phyloP scores from a whole-genome alignment of 2,797 vertebrate genomes.

The Melanotaenia pygmaea region DNA sequence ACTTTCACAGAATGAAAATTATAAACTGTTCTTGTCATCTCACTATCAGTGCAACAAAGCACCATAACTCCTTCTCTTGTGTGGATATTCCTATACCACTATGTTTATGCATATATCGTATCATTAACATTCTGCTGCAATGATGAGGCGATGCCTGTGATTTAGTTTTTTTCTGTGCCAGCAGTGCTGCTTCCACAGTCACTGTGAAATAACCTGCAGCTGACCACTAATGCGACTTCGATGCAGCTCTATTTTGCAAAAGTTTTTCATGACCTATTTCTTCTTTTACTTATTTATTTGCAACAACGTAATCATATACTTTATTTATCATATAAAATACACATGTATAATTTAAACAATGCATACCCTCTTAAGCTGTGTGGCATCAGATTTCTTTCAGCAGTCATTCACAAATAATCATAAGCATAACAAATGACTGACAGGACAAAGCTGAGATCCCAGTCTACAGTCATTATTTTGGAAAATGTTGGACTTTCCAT shows the following conservation, averaged over 20 bases:
- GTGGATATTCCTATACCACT: background rate
- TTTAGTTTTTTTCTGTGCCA: conserved; percentile 7
- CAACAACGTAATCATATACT: conserved; percentile 15
- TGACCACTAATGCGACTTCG: conserved; percentile 26
- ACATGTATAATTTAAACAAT: conserved; percentile 22
- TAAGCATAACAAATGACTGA: conserved; percentile 36
- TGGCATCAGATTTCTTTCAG: background rate
- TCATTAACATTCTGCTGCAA: background rate
- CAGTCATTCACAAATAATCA: conserved; percentile 45
- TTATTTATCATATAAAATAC: background rate
- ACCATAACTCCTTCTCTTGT: background rate
- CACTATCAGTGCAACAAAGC: background rate
- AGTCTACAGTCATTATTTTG: conserved; percentile 46
- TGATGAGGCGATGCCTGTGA: background rate
- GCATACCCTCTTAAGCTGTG: background rate
- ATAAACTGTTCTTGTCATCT: too few relatives aligned
- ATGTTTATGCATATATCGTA: background rate
- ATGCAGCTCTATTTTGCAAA: conserved; percentile 25
- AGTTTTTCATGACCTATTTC: conserved; percentile 13
- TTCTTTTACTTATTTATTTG: conserved; percentile 35
- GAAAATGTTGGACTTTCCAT: conserved; percentile 36
- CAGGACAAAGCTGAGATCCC: conserved; percentile 28
- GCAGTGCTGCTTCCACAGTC: conserved; percentile 7
- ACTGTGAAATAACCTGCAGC: conserved; percentile 1
- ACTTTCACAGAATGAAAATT: too few relatives aligned